A percentile compares a stretch with the other conserved stretches of the same genome.
Conservation (phyloP, 2,113 vertebrate species). For the Rhynchomys soricoides region DNA sequence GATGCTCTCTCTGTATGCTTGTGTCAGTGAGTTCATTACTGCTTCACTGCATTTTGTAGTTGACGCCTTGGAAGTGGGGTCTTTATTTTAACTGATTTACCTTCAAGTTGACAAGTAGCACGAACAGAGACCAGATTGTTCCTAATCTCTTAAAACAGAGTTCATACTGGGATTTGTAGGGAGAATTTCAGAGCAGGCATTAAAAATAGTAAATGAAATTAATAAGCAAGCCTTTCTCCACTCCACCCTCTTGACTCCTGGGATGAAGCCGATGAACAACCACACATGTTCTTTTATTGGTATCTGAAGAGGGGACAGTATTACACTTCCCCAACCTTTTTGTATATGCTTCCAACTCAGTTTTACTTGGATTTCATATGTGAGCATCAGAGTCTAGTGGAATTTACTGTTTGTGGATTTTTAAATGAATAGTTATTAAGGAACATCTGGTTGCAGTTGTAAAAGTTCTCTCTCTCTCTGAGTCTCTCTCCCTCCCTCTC, state of each 20-base stretch:
- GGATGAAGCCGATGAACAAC: constrained; percentile 42
- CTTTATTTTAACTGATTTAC: constrained; percentile 46
- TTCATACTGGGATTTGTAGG: constrained; percentile 1
- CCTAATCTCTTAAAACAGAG: constrained; percentile 4
- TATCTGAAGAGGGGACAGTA: not conserved
- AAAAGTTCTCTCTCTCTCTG: not conserved
- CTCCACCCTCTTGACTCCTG: constrained; percentile 51
- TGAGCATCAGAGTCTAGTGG: constrained; percentile 49
- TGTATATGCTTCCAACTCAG: constrained; percentile 26
- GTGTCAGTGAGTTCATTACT: constrained; percentile 34
- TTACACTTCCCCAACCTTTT: constrained; percentile 37
- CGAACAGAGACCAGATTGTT: constrained; percentile 35
- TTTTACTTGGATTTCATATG: constrained; percentile 58
- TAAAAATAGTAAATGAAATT: constrained; percentile 65
- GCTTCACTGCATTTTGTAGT: not conserved
- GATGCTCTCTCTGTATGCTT: not conserved
- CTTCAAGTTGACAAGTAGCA: constrained; percentile 33
- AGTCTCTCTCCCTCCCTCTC: not conserved
- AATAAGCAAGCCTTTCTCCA: constrained; percentile 43
- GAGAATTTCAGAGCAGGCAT: constrained; percentile 56
- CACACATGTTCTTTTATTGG: constrained; percentile 34
- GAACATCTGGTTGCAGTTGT: constrained; percentile 73
- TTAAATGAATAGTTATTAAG: constrained; percentile 65
- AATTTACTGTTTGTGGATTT: constrained; percentile 65
- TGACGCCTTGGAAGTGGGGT: constrained; percentile 21